Conservation (phyloP, 2,113 vertebrate species). For the Lynx canadensis region DNA sequence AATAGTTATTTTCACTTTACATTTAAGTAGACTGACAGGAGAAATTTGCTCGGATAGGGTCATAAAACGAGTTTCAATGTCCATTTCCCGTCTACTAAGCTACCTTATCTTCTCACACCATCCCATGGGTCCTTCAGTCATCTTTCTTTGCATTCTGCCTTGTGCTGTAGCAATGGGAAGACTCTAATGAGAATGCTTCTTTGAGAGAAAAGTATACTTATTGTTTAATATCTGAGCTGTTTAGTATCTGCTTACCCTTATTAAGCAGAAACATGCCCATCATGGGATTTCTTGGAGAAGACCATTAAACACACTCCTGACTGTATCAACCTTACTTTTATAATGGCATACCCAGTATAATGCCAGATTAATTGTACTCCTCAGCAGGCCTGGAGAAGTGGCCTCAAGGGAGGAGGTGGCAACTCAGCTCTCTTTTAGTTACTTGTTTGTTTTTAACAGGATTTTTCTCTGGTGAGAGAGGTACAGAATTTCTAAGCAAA, state of each 20-base stretch:
- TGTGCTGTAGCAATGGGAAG: neutral
- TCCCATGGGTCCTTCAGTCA: neutral
- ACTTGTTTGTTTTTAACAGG: neutral
- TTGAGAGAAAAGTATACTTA: conserved; percentile 24
- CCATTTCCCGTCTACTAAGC: neutral
- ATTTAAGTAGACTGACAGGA: conserved; percentile 40
- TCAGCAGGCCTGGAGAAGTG: neutral
- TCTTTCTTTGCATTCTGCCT: neutral
- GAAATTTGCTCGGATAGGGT: neutral
- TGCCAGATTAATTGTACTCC: neutral
- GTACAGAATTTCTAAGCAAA: neutral
- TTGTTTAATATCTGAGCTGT: neutral
- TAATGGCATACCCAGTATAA: neutral
- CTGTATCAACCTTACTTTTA: neutral
- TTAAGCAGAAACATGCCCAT: neutral
- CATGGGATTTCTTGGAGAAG: conserved; percentile 7
- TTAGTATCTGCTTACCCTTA: neutral
- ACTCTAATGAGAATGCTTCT: neutral
- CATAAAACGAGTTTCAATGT: neutral
- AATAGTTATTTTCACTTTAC: conserved; percentile 39
- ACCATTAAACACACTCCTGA: neutral
- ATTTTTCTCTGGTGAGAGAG: neutral
- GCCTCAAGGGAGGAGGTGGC: neutral
- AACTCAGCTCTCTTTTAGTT: neutral
- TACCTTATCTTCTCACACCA: neutral